These are phyloP conservation scores for Epirrhoe tristata DNA, from an alignment of 2,888 invertebrate species.

Conservation along the genomic window DNA sequence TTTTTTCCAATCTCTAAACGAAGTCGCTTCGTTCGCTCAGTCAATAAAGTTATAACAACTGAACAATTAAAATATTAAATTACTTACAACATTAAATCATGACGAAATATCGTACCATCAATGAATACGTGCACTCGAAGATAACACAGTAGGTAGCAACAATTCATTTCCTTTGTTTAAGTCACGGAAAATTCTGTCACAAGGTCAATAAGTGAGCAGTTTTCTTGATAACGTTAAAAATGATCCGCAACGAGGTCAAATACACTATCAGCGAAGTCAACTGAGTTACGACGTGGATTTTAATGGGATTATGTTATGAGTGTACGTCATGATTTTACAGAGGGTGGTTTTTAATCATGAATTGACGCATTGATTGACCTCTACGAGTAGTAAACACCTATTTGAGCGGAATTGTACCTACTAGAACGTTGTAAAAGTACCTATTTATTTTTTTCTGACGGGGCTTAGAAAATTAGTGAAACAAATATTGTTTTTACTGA, in stretches of 20 bases:
- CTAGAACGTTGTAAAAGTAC: background rate
- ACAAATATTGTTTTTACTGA: too few species aligned
- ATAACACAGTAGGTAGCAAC: conserved; percentile 11
- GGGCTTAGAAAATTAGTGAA: too few species aligned
- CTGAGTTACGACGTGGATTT: conserved; percentile 14
- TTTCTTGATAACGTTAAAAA: conserved; percentile 53
- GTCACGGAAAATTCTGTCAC: conserved; percentile 55
- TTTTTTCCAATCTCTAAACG: too few species aligned
- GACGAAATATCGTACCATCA: conserved; percentile 7
- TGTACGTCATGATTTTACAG: conserved; percentile 9
- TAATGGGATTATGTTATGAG: conserved; percentile 22
- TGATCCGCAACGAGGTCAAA: conserved; percentile 45
- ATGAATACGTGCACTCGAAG: background rate
- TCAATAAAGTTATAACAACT: too few species aligned
- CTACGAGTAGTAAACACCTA: background rate
- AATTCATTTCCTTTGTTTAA: conserved; percentile 31
- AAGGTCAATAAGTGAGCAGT: conserved; percentile 47
- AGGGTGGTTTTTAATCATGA: conserved; percentile 17
- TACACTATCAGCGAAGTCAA: conserved; percentile 42
- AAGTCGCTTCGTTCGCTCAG: too few species aligned
- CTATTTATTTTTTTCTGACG: too few species aligned
- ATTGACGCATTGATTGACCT: conserved; percentile 11
- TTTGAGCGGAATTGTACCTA: background rate
- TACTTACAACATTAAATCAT: background rate
- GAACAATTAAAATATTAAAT: background rate